Evolutionary conservation across 2,797 vertebrate genomes (phyloP), one percentile per base, ranked within the genome.

Genomic region (Glyptemys insculpta): DNA sequence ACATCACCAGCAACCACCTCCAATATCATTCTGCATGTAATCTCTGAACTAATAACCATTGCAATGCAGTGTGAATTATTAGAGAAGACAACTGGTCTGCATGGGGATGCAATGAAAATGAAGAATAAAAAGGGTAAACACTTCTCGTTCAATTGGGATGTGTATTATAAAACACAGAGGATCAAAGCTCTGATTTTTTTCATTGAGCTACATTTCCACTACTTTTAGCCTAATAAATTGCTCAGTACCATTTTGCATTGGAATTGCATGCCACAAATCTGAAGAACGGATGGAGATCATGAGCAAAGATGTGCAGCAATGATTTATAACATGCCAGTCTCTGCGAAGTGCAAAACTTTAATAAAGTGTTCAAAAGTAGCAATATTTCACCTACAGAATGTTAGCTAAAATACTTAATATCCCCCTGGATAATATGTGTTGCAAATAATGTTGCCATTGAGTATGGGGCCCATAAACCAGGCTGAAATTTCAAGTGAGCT

Each of bases 331-430:
- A 72, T 4, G 56, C 2, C 0, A 49, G 41, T 65, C 89, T 78
- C 65, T 85, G 37, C 44, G 83, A 89, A 86, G 37, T 12, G 57
- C 59, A 68, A 21, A 50, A 34, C 8, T 92, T n/a, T 57, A 72
- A 53, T 87, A 81, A 96, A 96, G 94, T 34, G n/a, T 65, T 93
- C 62, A 91, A 78, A 91, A 81, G 37, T 49, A 94, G 76, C 57
- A 88, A 72, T 89, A 57, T 89, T 94, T 81, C 53, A 78, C 52
- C 86, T n/a, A 79, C 76, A 47, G 34, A 57, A 29, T 3, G 10
- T 85, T 59, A 80, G 81, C 86, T 89, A 56, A 91, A 94, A 81
- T 34, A 88, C 47, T 49, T 85, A 41, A 14, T n/a, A 4, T 25
- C 54, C 56, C 37, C 85, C 88, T 89, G 85, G 52, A 47, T 80